Percentiles rank a stretch among this genome's conserved stretches.
These are phyloP conservation scores for Rhagonycha fulva DNA, from an alignment of 2,888 invertebrate genomes.

Conservation along the genomic window DNA sequence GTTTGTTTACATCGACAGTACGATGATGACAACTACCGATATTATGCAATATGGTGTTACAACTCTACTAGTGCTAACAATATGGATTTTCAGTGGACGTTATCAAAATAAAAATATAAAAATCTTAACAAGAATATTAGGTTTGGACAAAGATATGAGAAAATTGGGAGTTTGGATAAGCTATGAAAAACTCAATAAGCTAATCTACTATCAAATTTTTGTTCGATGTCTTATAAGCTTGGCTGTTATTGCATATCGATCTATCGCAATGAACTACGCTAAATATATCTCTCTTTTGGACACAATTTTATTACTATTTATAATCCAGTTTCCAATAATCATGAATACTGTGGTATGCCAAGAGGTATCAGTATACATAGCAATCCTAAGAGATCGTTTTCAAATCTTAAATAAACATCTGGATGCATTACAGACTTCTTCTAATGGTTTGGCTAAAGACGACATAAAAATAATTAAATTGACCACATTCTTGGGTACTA, in stretches of 20 bases:
- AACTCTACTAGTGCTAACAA: slow-evolving; percentile 2
- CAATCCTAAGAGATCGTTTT: slow-evolving; percentile 32
- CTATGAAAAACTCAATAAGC: slow-evolving; percentile 31
- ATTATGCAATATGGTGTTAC: slow-evolving; percentile 4
- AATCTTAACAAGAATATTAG: slow-evolving; percentile 12
- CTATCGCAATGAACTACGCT: not conserved
- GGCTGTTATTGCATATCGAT: slow-evolving; percentile 20
- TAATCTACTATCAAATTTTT: slow-evolving; percentile 13
- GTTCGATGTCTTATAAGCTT: not conserved
- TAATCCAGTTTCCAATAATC: slow-evolving; percentile 27
- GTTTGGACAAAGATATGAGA: slow-evolving; percentile 36
- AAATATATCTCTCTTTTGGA: not conserved
- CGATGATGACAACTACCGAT: slow-evolving; percentile 8
- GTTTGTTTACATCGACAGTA: not conserved
- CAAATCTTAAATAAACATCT: slow-evolving; percentile 36
- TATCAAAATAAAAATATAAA: slow-evolving; percentile 21
- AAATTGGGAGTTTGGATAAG: slow-evolving; percentile 37
- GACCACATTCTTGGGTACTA: slow-evolving; percentile 32
- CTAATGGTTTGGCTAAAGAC: slow-evolving; percentile 12
- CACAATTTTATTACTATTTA: slow-evolving; percentile 12
- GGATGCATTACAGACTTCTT: slow-evolving; percentile 24
- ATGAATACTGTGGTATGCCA: slow-evolving; percentile 32
- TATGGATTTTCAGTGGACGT: slow-evolving; percentile 14
- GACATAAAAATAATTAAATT: slow-evolving; percentile 34
- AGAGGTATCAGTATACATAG: slow-evolving; percentile 35